Evolutionary conservation across 2,888 invertebrate species (phyloP), one percentile per base, ranked within the genome.

Genomic region (Leucozona laternaria): DNA sequence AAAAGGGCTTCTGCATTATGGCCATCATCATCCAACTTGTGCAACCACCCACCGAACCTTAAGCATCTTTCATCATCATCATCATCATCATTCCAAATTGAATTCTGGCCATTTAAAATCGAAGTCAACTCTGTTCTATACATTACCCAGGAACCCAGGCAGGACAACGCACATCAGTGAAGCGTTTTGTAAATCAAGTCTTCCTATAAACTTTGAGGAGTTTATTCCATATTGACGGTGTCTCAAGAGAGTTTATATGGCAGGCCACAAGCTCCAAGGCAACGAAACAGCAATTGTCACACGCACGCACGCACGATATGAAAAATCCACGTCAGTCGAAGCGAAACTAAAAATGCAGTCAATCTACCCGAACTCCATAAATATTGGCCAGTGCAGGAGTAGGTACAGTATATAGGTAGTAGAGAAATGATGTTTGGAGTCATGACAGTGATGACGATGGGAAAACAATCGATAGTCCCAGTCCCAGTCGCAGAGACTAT

Each of bases 231-330:
- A 79, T 82, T 37, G 82, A 75, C 57, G 45, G 17, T 28, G 82
- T 79, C 86, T 79, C 86, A 28, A 68, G 86, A 79, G 86, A 82
- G 73, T 75, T 75, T 66, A 68, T 68, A 82, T 82, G 78, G 82
- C 70, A 78, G 53, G 68, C 68, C 86, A 75, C 50, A 78, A 82
- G 60, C 4, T 6, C 86, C 62, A 78, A 82, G 78, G 82, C 71
- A 82, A 75, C 53, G 71, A 86, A 86, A 86, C 86, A 86, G 75
- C 82, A 57, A 86, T 86, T 86, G 86, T 86, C 86, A 82, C 82
- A 86, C 86, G 82, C 82, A 86, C 58, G 60, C 86, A 79, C 50
- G 72, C 22, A 68, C 68, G 22, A 20, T 20, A 68, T 53, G 58
- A 85, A 77, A 58, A 55, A 48, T 76, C 72, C 64, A 55, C 31